Conservation (phyloP, 2,888 invertebrate species). For the Cosmopolites sordidus region DNA sequence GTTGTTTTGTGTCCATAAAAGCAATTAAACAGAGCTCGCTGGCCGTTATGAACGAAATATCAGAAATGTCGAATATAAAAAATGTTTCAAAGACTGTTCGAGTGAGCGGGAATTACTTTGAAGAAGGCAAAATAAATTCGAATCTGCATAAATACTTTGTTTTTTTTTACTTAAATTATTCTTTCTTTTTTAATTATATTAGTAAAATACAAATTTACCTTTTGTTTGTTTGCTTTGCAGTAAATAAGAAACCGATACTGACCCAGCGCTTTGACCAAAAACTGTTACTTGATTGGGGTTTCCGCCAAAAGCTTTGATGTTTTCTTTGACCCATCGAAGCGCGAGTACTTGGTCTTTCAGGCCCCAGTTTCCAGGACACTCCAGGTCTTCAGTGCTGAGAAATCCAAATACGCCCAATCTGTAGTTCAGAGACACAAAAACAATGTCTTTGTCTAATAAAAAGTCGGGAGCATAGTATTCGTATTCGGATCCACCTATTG, state of each 20-base stretch:
- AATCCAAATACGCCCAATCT: constrained; percentile 39
- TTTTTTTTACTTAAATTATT: too few relatives aligned
- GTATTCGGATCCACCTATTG: constrained; percentile 39
- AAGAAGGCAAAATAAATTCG: too few relatives aligned
- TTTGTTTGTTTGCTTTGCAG: constrained; percentile 15
- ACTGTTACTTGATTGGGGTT: constrained; percentile 28
- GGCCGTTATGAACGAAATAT: too few relatives aligned
- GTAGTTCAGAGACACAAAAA: constrained; percentile 41
- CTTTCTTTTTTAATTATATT: too few relatives aligned
- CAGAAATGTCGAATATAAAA: too few relatives aligned
- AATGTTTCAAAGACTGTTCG: too few relatives aligned
- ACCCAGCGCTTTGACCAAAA: constrained; percentile 32
- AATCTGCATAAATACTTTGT: too few relatives aligned
- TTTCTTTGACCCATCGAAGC: constrained; percentile 29
- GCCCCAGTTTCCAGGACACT: constrained; percentile 30
- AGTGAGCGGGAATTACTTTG: too few relatives aligned
- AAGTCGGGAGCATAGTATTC: constrained; percentile 44
- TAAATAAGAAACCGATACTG: constrained; percentile 19
- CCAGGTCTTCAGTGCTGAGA: constrained; percentile 28
- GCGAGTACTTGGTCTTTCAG: constrained; percentile 32
- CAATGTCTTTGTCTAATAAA: constrained; percentile 35
- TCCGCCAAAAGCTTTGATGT: constrained; percentile 31
- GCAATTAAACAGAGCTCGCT: too few relatives aligned
- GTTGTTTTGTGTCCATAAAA: too few relatives aligned
- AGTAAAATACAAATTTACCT: too few relatives aligned